These are phyloP conservation scores for Temnopleurus reevesii DNA, from an alignment of 53 echinoderm and acorn worm genomes.

Conservation along the genomic window DNA sequence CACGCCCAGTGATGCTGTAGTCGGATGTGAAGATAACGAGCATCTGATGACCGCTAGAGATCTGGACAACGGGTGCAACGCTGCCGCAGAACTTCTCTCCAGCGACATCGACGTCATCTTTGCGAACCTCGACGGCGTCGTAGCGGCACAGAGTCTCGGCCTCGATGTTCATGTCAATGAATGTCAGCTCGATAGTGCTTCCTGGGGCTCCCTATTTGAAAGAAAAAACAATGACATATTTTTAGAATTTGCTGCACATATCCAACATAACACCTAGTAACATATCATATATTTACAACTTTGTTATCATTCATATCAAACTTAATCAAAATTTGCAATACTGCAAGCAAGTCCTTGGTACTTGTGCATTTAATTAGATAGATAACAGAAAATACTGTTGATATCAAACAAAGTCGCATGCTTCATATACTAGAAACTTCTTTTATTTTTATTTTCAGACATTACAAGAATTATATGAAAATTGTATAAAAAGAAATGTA, in stretches of 20 bases:
- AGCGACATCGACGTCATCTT: not conserved
- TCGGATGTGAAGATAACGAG: constrained; percentile 59
- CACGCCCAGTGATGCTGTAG: constrained; percentile 54
- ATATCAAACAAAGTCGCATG: no score
- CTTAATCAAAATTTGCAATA: not conserved
- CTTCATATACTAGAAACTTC: no score
- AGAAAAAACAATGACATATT: not conserved
- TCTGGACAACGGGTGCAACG: constrained; percentile 29
- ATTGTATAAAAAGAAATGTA: no score
- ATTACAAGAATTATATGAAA: no score
- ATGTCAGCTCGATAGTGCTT: constrained; percentile 36
- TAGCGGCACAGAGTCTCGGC: not conserved
- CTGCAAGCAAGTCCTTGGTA: not conserved
- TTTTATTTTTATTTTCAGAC: no score
- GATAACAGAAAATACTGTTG: no score
- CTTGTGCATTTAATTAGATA: not conserved
- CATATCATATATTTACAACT: not conserved
- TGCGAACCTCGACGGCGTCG: constrained; percentile 45
- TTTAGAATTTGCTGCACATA: not conserved
- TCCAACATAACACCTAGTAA: not conserved
- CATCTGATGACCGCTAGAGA: constrained; percentile 53
- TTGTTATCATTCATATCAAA: not conserved
- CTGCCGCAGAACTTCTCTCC: constrained; percentile 60
- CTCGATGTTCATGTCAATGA: constrained; percentile 47
- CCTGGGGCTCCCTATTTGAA: constrained; percentile 39